phyloP scores from a whole-genome alignment of 2,888 invertebrate genomes.

The Cotesia congregata region DNA sequence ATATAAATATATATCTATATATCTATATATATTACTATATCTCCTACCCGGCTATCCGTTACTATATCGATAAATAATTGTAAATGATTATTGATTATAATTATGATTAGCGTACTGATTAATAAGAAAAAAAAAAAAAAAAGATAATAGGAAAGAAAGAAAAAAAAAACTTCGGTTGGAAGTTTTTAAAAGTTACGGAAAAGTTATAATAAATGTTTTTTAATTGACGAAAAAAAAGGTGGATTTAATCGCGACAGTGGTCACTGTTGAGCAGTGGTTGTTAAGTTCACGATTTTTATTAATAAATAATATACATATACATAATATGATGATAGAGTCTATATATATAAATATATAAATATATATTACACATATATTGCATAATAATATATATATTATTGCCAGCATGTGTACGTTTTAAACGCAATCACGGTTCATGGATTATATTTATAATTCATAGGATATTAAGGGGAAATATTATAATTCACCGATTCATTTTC shows the following conservation, averaged over 20 bases:
- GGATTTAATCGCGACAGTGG: constrained; percentile 29
- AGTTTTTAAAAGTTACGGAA: not conserved
- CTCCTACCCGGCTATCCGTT: constrained; percentile 64
- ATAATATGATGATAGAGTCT: constrained; percentile 69
- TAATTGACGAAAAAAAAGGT: not conserved
- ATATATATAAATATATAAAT: constrained; percentile 51
- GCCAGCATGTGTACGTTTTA: constrained; percentile 69
- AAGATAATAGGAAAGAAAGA: constrained; percentile 17
- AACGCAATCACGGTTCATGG: constrained; percentile 54
- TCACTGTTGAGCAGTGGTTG: constrained; percentile 67
- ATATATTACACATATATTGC: constrained; percentile 62
- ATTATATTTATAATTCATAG: constrained; percentile 18
- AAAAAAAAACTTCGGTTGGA: not conserved
- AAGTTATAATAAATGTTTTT: constrained; percentile 19
- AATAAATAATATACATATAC: constrained; percentile 66
- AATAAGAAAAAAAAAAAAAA: constrained; percentile 31
- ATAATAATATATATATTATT: constrained; percentile 67
- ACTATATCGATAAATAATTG: constrained; percentile 46
- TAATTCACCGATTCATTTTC: too few species aligned
- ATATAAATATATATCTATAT: constrained; percentile 44
- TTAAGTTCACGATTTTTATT: constrained; percentile 53
- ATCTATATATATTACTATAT: constrained; percentile 54
- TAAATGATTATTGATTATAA: constrained; percentile 50
- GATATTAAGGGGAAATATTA: constrained; percentile 1
- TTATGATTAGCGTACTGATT: constrained; percentile 48